Base-by-base conservation (phyloP, 2,113 vertebrate species). In the Rhadina sibilatrix region DNA sequence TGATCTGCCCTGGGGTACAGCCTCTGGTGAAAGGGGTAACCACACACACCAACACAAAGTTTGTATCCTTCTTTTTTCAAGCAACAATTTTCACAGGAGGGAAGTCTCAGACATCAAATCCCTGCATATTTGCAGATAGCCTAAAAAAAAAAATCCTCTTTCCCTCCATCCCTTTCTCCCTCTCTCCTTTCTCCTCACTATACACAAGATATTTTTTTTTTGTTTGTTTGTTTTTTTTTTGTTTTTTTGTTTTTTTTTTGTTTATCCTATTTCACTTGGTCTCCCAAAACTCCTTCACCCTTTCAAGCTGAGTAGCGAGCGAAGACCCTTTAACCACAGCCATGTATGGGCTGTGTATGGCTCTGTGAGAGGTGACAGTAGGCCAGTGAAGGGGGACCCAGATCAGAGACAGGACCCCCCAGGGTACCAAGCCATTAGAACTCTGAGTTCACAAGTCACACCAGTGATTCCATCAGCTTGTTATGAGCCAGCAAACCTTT, bases 391-490 rank as follows among this genome's bases (percentile, higher is more conserved):
- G 27, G 9, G 18, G 20, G 9, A 57, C 44, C 9, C 59, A 52
- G 47, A 27, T 5, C 23, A 68, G 30, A 47, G 49, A 76, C 0
- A 0, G 9, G 56, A 23, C 14, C 5, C 6, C 8, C 6, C 1
- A 4, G 11, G 14, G 1, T 3, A 64, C 5, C 47, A 64, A 77
- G 54, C 8, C 37, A 22, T 23, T 8, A 37, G 33, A 79, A 68
- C 31, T 69, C 18, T 19, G 13, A 44, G 17, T 44, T 56, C 87
- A 22, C 38, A 66, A 8, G 28, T 59, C 25, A 44, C 0, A 9
- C 0, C 0, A 72, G 31, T 20, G 12, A 66, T n/a, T 56, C 27
- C 30, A 49, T 47, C 23, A 18, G 38, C 35, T 54, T 70, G 37
- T 33, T 40, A 8, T 20, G 40, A 82, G 50, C 9, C 54, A 81